Percentiles rank a stretch among this genome's conserved stretches.
Conservation (phyloP, 2,113 vertebrate species). For the Octodon degus region DNA sequence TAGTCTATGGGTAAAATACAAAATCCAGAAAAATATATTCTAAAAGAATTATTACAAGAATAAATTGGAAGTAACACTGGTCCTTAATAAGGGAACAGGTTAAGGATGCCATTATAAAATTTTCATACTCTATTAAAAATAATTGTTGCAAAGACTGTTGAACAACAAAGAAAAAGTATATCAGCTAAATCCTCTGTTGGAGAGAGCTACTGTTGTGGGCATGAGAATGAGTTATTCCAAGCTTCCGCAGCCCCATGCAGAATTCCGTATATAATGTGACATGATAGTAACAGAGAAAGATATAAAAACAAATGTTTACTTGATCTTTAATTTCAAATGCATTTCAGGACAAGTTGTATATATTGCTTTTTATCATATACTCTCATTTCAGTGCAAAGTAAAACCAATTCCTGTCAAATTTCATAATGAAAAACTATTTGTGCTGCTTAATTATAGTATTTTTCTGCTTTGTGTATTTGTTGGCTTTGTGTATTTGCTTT, state of each 20-base stretch:
- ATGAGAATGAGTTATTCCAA: not conserved
- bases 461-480: slow-evolving; percentile 60
- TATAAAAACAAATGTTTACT: slow-evolving; percentile 14
- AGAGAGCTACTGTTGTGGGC: not conserved
- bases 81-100: slow-evolving; percentile 37
- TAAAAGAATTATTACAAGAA: not conserved
- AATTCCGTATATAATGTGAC: not conserved
- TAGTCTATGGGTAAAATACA: slow-evolving; percentile 1
- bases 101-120: not conserved
- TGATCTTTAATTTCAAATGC: slow-evolving; percentile 28
- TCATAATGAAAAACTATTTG: slow-evolving; percentile 71
- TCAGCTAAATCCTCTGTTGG: not conserved
- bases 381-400: slow-evolving; percentile 62
- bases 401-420: slow-evolving; percentile 66
- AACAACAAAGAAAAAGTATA: not conserved
- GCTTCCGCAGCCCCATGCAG: not conserved
- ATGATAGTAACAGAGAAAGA: not conserved
- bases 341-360: slow-evolving; percentile 30
- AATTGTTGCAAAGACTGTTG: not conserved
- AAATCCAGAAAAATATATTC: not conserved
- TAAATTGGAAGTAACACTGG: not conserved
- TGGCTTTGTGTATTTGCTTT: slow-evolving; percentile 79
- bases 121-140: slow-evolving; percentile 36
- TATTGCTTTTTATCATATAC: slow-evolving; percentile 60
- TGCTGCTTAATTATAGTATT: slow-evolving; percentile 80